These are phyloP conservation scores for Heterocephalus glaber DNA, from an alignment of 2,113 vertebrate genomes.

Conservation along the genomic window DNA sequence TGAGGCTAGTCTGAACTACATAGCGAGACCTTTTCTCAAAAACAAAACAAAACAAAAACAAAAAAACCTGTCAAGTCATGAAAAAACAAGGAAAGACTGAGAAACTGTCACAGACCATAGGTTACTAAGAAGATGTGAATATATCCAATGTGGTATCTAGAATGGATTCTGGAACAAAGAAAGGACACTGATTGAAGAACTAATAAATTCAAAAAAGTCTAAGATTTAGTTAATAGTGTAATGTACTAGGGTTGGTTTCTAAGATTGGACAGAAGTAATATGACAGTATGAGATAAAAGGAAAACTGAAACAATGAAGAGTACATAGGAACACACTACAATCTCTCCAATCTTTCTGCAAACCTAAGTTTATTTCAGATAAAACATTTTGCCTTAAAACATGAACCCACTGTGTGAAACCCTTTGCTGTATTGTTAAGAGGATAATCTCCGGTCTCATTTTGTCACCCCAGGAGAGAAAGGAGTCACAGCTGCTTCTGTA, in stretches of 20 bases:
- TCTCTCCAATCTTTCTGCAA: conserved; percentile 23
- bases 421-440: conserved; percentile 7
- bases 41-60: too few relatives aligned
- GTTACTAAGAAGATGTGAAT: background rate
- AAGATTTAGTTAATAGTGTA: conserved; percentile 22
- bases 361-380: conserved; percentile 20
- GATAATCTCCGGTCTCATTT: background rate
- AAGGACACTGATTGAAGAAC: background rate
- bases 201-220: background rate
- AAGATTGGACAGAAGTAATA: conserved; percentile 14
- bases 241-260: background rate
- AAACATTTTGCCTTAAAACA: conserved; percentile 24
- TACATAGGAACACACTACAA: background rate
- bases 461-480: background rate
- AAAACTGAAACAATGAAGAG: conserved; percentile 21
- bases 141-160: background rate
- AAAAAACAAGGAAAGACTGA: conserved; percentile 27
- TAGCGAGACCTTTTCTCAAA: too few relatives aligned
- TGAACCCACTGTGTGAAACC: background rate
- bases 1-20: too few relatives aligned
- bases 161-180: background rate
- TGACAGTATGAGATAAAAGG: background rate
- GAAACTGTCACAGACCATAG: background rate
- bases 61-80: too few relatives aligned
- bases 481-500: background rate